Conservation (phyloP, 1,140 invertebrate species). For the Globodera rostochiensis region DNA sequence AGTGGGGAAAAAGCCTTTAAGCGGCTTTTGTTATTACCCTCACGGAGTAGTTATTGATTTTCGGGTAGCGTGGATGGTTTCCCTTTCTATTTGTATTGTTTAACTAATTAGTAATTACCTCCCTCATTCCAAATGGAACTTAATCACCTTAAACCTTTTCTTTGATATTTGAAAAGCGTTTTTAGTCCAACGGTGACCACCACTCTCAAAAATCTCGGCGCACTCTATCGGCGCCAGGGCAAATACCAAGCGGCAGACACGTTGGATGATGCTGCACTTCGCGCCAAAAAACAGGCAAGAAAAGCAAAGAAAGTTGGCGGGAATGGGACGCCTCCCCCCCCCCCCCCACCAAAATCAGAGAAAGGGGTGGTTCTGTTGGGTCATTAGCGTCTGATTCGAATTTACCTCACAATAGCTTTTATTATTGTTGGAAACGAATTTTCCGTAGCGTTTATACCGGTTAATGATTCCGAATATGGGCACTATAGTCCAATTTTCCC, state of each 20-base stretch:
- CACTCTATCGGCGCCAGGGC: constrained; percentile 92
- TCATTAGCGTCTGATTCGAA: too few species aligned
- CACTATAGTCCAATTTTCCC: not conserved
- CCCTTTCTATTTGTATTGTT: not conserved
- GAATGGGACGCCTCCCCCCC: too few species aligned
- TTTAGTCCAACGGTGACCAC: constrained; percentile 86
- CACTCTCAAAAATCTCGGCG: constrained; percentile 92
- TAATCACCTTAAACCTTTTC: too few species aligned
- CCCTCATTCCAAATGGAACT: too few species aligned
- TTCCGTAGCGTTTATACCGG: too few species aligned
- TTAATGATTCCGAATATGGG: not conserved
- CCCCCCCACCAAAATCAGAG: too few species aligned
- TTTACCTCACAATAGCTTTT: too few species aligned
- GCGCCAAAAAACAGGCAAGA: constrained; percentile 83
- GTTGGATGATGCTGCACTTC: constrained; percentile 91
- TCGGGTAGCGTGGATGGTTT: not conserved
- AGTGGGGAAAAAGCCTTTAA: not conserved
- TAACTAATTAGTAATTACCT: too few species aligned
- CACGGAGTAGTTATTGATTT: too few species aligned
- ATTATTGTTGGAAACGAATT: too few species aligned
- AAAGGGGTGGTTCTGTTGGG: too few species aligned
- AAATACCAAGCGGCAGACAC: constrained; percentile 99
- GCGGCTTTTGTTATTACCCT: too few species aligned
- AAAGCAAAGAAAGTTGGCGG: not conserved
- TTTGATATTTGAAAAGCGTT: not conserved